Conservation (phyloP, 2,113 vertebrate species). For the Phoxinus phoxinus region DNA sequence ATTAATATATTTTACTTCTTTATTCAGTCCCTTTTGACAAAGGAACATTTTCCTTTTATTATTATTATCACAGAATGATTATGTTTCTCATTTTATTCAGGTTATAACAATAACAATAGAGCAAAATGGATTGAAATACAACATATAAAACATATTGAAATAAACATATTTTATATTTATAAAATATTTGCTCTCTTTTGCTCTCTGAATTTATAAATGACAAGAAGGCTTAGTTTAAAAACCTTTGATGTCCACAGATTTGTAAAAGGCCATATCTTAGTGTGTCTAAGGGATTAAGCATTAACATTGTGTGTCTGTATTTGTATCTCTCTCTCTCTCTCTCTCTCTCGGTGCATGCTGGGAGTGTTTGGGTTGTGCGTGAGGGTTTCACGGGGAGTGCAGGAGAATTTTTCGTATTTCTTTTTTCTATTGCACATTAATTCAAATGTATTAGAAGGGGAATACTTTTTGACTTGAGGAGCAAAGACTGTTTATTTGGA, state of each 20-base stretch:
- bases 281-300: neutral
- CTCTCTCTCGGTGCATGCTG: too few species aligned
- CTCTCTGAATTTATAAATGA: neutral
- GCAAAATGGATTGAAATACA: too few species aligned
- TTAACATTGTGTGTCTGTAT: neutral
- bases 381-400: too few species aligned
- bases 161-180: too few species aligned
- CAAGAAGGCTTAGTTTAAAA: constrained; percentile 8
- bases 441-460: too few species aligned
- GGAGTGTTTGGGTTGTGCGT: too few species aligned
- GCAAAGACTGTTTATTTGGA: too few species aligned
- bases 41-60: neutral
- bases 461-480: too few species aligned
- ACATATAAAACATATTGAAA: too few species aligned
- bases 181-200: neutral
- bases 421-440: too few species aligned
- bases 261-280: neutral
- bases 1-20: neutral
- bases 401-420: too few species aligned
- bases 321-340: neutral
- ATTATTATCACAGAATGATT: neutral
- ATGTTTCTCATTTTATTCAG: neutral
- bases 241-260: neutral
- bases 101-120: too few species aligned
- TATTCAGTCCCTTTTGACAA: neutral